Conservation (phyloP, 2,113 vertebrate genomes). For the Myiozetetes cayanensis region DNA sequence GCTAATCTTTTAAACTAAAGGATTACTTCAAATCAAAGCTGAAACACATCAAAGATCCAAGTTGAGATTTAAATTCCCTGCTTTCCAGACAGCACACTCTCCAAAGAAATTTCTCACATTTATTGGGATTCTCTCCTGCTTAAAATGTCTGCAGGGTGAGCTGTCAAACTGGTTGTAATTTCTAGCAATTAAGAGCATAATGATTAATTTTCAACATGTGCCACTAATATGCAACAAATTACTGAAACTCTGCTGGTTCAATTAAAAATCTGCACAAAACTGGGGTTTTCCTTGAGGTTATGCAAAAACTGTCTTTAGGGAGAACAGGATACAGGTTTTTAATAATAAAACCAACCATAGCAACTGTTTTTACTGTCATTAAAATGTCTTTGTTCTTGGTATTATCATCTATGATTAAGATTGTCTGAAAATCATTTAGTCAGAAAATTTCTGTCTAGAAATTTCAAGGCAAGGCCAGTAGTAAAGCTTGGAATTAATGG, state of each 20-base stretch:
- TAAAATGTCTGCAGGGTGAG: background rate
- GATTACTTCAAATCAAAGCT: background rate
- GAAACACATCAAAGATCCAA: background rate
- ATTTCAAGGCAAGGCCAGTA: background rate
- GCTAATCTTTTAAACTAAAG: background rate
- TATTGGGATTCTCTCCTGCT: background rate
- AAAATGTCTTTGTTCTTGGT: background rate
- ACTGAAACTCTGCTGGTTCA: background rate
- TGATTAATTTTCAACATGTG: background rate
- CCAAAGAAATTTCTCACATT: background rate
- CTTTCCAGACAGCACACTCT: background rate
- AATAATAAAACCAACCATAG: background rate
- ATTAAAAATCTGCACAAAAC: background rate
- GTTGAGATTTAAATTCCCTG: background rate
- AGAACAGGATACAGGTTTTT: background rate
- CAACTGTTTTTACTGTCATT: background rate
- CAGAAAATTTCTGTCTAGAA: background rate
- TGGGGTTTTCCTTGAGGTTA: background rate
- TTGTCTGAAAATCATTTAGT: background rate
- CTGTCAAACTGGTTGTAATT: background rate
- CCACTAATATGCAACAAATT: background rate
- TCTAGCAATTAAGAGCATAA: background rate
- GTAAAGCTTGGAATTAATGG: background rate
- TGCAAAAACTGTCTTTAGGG: background rate
- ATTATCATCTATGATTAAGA: background rate